Base-by-base conservation (phyloP, 2,797 vertebrate genomes). In the Manis pentadactyla region DNA sequence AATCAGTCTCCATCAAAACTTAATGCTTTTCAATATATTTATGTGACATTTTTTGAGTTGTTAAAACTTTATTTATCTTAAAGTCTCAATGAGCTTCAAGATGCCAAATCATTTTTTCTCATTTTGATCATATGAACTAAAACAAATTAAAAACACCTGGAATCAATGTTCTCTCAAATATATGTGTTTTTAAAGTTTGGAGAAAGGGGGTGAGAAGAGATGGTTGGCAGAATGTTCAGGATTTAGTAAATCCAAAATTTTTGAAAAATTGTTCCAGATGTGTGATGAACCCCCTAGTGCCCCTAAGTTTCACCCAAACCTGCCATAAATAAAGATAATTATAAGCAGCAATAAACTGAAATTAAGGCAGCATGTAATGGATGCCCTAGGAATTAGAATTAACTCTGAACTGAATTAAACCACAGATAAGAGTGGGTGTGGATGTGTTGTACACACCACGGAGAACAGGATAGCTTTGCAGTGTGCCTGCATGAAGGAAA, bases 221-320 rank as follows among this genome's bases (percentile, higher is more conserved):
- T 93, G 55, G 69, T 95, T 97, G 95, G 96, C 95, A 97, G 75
- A 95, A 93, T 90, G 66, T 94, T 97, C 94, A 34, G 55, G 59
- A 71, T 82, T 95, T 94, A 94, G 79, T 79, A 82, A 96, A 96
- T 96, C 89, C 93, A 97, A 96, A 94, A 69, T 82, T 93, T 96
- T 74, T 90, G 13, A 95, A 97, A 98, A 97, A 93, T 77, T 87
- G 14, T 97, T 97, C 96, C 97, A 98, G 95, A 98, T 98, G 96
- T 96, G 82, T 97, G 96, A 93, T 96, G 91, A 97, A 87, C 49
- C 71, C 71, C 69, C 25, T 82, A 39, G 66, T 97, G 57, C 90
- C 93, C 86, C 71, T 92, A 97, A 81, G 21, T 96, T 96, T 96
- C 96, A 95, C 96, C 95, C 88, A 97, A 94, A 79, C 29, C 83